These are phyloP conservation scores for Hypselothyrea guttata DNA, from an alignment of 2,888 invertebrate genomes.

Conservation along the genomic window DNA sequence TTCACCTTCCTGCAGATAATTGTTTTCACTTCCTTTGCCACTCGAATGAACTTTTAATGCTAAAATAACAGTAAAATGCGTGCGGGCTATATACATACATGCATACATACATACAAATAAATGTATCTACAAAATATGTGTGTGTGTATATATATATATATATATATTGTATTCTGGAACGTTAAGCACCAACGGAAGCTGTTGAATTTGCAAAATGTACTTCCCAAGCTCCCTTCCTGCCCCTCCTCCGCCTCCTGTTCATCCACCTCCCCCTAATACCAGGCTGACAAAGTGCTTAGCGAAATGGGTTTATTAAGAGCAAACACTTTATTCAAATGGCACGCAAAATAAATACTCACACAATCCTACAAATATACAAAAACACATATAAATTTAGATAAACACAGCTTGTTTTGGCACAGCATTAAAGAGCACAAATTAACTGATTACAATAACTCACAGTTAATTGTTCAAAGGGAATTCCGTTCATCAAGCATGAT, in stretches of 20 bases:
- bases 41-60: slow-evolving; percentile 78
- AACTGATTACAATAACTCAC: too few relatives aligned
- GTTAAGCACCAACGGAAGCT: slow-evolving; percentile 61
- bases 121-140: too few relatives aligned
- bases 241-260: not conserved
- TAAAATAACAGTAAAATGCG: slow-evolving; percentile 70
- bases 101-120: too few relatives aligned
- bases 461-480: too few relatives aligned
- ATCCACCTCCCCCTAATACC: not conserved
- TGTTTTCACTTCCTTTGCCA: slow-evolving; percentile 77
- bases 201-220: slow-evolving; percentile 55
- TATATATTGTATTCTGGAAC: slow-evolving; percentile 26
- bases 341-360: slow-evolving; percentile 63
- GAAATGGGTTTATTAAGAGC: slow-evolving; percentile 76
- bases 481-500: too few relatives aligned
- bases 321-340: slow-evolving; percentile 71
- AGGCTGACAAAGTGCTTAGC: slow-evolving; percentile 59
- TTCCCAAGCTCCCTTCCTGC: slow-evolving; percentile 10
- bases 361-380: not conserved
- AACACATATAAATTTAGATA: not conserved
- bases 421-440: too few relatives aligned
- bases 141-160: not conserved
- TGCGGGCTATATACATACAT: slow-evolving; percentile 18
- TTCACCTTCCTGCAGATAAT: slow-evolving; percentile 80
- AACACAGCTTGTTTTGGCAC: too few relatives aligned